phyloP scores from a whole-genome alignment of 1,140 invertebrate genomes.

The Bradysia coprophila region DNA sequence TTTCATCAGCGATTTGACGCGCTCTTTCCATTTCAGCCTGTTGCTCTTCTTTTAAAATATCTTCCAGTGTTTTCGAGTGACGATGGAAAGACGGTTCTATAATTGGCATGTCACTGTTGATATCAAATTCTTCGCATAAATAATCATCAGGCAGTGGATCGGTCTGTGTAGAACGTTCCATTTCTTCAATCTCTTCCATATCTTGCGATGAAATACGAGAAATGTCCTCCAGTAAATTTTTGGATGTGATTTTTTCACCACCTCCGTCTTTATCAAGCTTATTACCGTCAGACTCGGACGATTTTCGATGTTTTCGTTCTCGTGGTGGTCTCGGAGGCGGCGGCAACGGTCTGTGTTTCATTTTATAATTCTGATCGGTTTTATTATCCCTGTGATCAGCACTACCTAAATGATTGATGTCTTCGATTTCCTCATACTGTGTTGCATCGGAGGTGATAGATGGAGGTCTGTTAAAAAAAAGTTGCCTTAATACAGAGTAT shows the following conservation, averaged over 20 bases:
- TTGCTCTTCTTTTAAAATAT: constrained; percentile 13
- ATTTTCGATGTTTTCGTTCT: constrained; percentile 30
- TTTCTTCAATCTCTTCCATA: constrained; percentile 28
- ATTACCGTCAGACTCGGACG: constrained; percentile 24
- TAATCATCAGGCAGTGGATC: constrained; percentile 61
- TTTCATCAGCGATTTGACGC: constrained; percentile 15
- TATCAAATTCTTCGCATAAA: constrained; percentile 41
- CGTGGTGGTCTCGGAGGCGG: constrained; percentile 58
- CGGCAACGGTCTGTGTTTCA: constrained; percentile 62
- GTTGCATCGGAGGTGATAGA: constrained; percentile 16
- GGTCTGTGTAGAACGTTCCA: constrained; percentile 59
- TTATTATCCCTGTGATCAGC: not conserved
- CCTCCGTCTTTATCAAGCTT: constrained; percentile 16
- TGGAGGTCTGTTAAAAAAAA: too few relatives aligned
- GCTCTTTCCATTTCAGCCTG: constrained; percentile 11
- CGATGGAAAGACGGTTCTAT: constrained; percentile 12
- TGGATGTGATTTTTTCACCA: constrained; percentile 14
- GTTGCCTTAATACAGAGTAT: too few relatives aligned
- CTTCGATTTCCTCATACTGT: constrained; percentile 40
- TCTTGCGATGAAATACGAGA: constrained; percentile 7
- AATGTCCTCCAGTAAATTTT: constrained; percentile 2
- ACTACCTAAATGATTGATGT: constrained; percentile 19
- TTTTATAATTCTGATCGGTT: constrained; percentile 40
- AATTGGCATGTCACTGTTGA: constrained; percentile 27
- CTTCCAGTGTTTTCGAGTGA: constrained; percentile 16